These are phyloP conservation scores for Rana temporaria DNA, from an alignment of 2,113 vertebrate genomes.

Conservation along the genomic window DNA sequence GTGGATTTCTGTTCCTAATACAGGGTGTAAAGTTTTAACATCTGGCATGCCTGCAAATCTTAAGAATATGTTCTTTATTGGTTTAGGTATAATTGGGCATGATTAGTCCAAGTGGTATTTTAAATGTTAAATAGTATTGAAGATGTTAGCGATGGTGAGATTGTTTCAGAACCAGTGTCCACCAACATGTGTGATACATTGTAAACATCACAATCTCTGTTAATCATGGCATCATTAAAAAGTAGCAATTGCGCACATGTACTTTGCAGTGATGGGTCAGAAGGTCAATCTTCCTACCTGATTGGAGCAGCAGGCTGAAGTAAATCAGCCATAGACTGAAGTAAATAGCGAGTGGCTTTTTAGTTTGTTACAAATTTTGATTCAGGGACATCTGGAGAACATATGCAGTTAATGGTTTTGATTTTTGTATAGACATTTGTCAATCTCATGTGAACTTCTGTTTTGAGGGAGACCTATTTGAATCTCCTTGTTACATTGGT, in stretches of 20 bases:
- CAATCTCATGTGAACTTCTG: too few relatives aligned
- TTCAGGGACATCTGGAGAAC: not conserved
- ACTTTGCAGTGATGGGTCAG: not conserved
- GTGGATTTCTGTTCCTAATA: conserved; percentile 60
- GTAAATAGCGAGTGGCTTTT: not conserved
- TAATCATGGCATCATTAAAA: too few relatives aligned
- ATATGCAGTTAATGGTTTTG: not conserved
- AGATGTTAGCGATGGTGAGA: not conserved
- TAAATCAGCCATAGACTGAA: not conserved
- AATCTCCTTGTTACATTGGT: too few relatives aligned
- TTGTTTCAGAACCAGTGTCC: too few relatives aligned
- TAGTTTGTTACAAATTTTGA: not conserved
- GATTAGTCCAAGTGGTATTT: not conserved
- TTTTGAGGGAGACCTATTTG: not conserved
- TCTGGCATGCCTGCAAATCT: not conserved
- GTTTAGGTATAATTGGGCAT: conserved; percentile 17
- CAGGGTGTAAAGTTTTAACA: conserved; percentile 54
- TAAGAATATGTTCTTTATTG: conserved; percentile 12
- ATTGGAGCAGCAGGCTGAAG: not conserved
- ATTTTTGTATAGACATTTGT: not conserved
- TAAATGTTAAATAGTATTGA: not conserved
- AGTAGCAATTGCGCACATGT: not conserved
- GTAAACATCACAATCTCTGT: too few relatives aligned
- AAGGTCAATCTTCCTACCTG: not conserved
- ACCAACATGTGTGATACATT: too few relatives aligned